Conservation (phyloP, 2,797 vertebrate genomes). For the Holocentrus rufus region DNA sequence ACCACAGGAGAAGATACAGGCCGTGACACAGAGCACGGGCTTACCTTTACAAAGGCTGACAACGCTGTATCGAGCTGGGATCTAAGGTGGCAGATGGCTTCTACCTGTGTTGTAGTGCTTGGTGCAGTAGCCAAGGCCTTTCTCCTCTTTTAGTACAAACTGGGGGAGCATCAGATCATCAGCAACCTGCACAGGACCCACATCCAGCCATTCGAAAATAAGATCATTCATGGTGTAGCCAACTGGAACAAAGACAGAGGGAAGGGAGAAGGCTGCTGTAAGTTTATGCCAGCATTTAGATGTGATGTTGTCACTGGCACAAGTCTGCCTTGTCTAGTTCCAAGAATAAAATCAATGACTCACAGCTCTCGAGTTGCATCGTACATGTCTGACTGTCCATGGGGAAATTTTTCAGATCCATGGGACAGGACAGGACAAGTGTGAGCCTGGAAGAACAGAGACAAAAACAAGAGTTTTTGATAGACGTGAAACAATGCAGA, state of each 20-base stretch:
- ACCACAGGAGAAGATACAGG: constrained; percentile 50
- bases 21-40: constrained; percentile 53
- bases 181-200: constrained; percentile 92
- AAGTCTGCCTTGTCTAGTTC: background rate
- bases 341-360: constrained; percentile 68
- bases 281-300: background rate
- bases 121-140: constrained; percentile 94
- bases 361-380: constrained; percentile 98
- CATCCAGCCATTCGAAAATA: constrained; percentile 93
- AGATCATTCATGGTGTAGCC: constrained; percentile 98
- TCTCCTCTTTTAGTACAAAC: constrained; percentile 92
- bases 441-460: constrained; percentile 84
- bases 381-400: constrained; percentile 97
- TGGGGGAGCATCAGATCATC: constrained; percentile 92
- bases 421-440: constrained; percentile 92
- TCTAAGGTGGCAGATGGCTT: background rate
- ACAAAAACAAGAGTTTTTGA: constrained; percentile 10
- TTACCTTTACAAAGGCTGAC: constrained; percentile 50
- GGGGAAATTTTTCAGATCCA: constrained; percentile 98
- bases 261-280: background rate
- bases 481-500: no score
- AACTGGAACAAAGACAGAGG: constrained; percentile 77
- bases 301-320: background rate
- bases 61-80: background rate
- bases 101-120: constrained; percentile 97